Evolutionary conservation across 2,797 vertebrate genomes (phyloP).

Genomic region (Australoheros facetus): DNA sequence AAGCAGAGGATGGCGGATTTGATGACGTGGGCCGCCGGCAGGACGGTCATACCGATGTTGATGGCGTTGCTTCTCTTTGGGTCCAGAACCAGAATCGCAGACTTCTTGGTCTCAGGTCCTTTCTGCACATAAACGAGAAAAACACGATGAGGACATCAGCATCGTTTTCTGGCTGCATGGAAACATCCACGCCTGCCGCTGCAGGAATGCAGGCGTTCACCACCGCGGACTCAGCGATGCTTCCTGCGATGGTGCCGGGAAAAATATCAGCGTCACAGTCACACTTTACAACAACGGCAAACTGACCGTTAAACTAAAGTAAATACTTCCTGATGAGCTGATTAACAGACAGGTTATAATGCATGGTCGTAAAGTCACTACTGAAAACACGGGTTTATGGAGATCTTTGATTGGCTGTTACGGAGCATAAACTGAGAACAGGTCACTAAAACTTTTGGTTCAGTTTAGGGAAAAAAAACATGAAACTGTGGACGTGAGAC

Average conservation of each 20-base stretch:
- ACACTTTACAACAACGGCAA: neutral
- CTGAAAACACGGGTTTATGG: no score
- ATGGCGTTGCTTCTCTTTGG: conserved; percentile 94
- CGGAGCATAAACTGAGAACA: neutral
- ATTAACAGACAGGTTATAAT: no score
- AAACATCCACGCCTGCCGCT: no score
- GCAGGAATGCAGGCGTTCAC: no score
- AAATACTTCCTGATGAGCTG: no score
- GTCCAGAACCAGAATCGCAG: conserved; percentile 87
- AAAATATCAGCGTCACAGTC: no score
- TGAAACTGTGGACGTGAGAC: no score
- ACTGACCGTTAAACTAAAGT: neutral
- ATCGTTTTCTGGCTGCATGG: neutral
- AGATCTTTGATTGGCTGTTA: no score
- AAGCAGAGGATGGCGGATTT: conserved; percentile 92
- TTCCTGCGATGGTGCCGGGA: neutral
- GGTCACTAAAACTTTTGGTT: neutral
- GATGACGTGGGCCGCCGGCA: conserved; percentile 91
- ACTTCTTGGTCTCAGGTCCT: conserved; percentile 86
- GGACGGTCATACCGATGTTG: conserved; percentile 95
- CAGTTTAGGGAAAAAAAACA: no score
- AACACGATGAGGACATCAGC: rapidly evolving
- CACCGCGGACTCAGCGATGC: no score
- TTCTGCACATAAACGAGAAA: conserved; percentile 76
- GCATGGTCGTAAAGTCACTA: no score